phyloP scores from a whole-genome alignment of 2,888 invertebrate species.

The Idaea biselata region DNA sequence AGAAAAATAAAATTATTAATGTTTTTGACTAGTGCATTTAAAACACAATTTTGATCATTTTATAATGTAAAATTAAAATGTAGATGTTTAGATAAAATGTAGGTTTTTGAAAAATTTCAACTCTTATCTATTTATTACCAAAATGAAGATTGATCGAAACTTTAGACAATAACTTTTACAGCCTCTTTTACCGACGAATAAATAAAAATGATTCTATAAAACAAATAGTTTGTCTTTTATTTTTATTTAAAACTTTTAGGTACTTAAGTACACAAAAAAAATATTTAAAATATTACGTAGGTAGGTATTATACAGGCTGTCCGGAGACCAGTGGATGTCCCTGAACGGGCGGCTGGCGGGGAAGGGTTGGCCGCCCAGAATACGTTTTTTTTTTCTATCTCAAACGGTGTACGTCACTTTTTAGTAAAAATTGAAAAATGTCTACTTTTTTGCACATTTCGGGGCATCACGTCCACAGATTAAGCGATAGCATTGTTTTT shows the following conservation, averaged over 20 bases:
- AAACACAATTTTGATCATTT: slow-evolving; percentile 33
- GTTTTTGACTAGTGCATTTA: slow-evolving; percentile 53
- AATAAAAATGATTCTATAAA: slow-evolving; percentile 71
- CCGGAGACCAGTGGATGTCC: too few relatives aligned
- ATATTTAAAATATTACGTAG: too few relatives aligned
- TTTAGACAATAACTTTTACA: slow-evolving; percentile 78
- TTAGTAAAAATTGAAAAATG: too few relatives aligned
- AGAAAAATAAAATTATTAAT: slow-evolving; percentile 34
- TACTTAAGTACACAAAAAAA: too few relatives aligned
- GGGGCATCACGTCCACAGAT: too few relatives aligned
- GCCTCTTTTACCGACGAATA: slow-evolving; percentile 74
- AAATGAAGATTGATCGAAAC: slow-evolving; percentile 65
- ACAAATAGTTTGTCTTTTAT: slow-evolving; percentile 14
- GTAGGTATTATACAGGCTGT: too few relatives aligned
- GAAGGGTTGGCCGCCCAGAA: too few relatives aligned
- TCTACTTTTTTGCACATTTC: too few relatives aligned
- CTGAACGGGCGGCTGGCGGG: too few relatives aligned
- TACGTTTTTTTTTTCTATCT: too few relatives aligned
- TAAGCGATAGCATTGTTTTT: too few relatives aligned
- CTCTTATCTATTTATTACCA: slow-evolving; percentile 47
- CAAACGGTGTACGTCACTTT: too few relatives aligned
- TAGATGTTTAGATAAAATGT: slow-evolving; percentile 21
- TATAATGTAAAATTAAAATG: slow-evolving; percentile 13
- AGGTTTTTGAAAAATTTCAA: slow-evolving; percentile 40
- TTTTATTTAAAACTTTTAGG: neutral